Conservation (phyloP, 2,113 vertebrate genomes). For the Leptosomus discolor region DNA sequence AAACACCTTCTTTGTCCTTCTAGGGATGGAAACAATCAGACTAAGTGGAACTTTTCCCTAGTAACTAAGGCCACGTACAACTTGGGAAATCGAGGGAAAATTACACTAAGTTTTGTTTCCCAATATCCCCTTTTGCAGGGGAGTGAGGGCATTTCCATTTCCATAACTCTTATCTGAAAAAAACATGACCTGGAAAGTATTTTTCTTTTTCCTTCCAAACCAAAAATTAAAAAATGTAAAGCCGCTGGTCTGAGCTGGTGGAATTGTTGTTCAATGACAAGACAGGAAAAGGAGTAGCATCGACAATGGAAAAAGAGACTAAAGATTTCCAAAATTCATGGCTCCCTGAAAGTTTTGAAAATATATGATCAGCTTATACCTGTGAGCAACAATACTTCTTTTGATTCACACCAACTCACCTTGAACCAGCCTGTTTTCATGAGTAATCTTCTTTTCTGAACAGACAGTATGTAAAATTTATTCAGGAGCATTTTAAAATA, state of each 20-base stretch:
- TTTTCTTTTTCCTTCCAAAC: not conserved
- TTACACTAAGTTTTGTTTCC: not conserved
- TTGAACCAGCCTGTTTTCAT: not conserved
- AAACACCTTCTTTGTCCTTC: conserved; percentile 52
- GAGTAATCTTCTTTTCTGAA: not conserved
- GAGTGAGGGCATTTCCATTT: not conserved
- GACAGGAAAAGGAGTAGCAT: not conserved
- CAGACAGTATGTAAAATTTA: not conserved
- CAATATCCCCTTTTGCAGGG: not conserved
- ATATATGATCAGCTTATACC: not conserved
- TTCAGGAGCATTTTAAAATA: not conserved
- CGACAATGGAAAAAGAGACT: not conserved
- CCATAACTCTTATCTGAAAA: not conserved
- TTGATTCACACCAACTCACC: not conserved
- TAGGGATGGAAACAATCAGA: not conserved
- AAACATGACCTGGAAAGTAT: not conserved
- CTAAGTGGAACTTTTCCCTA: not conserved
- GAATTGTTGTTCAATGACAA: not conserved
- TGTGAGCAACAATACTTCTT: not conserved
- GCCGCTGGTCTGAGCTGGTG: not conserved
- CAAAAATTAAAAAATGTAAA: not conserved
- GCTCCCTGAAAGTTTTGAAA: not conserved
- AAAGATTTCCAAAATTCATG: not conserved
- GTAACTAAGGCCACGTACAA: not conserved
- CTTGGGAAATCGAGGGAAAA: not conserved